Evolutionary conservation across 92 coral and sea anemone species (phyloP), one percentile per base, ranked within the genome.

Genomic region (Phymanthus crucifer): DNA sequence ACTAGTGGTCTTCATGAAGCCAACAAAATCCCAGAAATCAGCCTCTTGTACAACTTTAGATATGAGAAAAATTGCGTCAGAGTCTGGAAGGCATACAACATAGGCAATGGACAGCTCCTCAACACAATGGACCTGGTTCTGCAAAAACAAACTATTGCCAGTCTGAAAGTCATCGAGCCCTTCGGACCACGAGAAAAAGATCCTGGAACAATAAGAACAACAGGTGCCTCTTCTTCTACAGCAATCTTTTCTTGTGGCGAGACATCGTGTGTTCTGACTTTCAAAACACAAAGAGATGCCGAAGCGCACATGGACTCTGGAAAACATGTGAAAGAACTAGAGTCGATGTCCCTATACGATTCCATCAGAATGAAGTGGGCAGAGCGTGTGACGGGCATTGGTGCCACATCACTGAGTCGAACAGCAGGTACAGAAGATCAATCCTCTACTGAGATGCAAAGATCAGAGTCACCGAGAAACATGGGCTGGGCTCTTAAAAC

Each of bases 401-500:
- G 70, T 19, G 14, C 27, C 4, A 3, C 26, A 18, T 9, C 70
- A 0, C 26, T 3, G 29, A 18, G 16, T 5, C 33, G 36, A 65
- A 24, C 16, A 12, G 3, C 32, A 3, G 32, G 33, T 12, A 34
- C 14, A 16, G 19, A 6, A 3, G 12, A 65, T 4, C 33, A 65
- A 26, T 10, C n/a, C 7, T 3, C 21, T 6, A 5, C 70, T 26
- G 3, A 3, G 2, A 11, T 12, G 10, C 7, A 32, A 12, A 26
- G 26, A 18, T n/a, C 33, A 14, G n/a, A n/a, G n/a, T n/a, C n/a
- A 11, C 70, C 26, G 48, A 31, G 32, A 18, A 76, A n/a, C 48
- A 64, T 57, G 71, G 82, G 82, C 5, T 77, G 82, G 82, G 82
- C 54, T 9, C 82, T 77, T 4, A 61, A 77, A 38, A 65, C 24